A percentile compares a stretch with the other conserved stretches of the same genome.
Evolutionary conservation across 2,888 invertebrate species (phyloP).

Genomic region (Opisthograptis luteolata): DNA sequence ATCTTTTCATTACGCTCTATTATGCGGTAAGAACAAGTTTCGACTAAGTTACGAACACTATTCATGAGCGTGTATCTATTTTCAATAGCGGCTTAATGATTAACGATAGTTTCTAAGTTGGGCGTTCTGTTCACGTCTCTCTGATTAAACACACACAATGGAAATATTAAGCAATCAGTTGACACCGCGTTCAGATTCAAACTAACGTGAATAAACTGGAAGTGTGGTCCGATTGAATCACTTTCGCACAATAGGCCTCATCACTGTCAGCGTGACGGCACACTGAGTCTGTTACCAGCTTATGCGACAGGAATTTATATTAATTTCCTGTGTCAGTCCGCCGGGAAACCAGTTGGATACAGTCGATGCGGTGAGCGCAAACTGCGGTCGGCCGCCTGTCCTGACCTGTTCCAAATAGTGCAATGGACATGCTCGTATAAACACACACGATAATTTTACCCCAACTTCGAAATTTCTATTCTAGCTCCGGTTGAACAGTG

Average conservation of each 20-base stretch:
- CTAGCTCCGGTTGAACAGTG: conserved; percentile 44
- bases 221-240: conserved; percentile 68
- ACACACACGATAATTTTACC: conserved; percentile 73
- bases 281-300: conserved; percentile 64
- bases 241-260: conserved; percentile 73
- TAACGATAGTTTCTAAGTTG: conserved; percentile 11
- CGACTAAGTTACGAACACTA: conserved; percentile 12
- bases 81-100: conserved; percentile 18
- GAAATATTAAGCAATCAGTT: conserved; percentile 44
- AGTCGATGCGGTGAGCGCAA: conserved; percentile 68
- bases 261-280: conserved; percentile 65
- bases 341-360: conserved; percentile 68
- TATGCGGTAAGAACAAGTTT: conserved; percentile 13
- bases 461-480: conserved; percentile 62
- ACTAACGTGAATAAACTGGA: conserved; percentile 62
- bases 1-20: conserved; percentile 3
- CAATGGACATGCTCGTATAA: conserved; percentile 72
- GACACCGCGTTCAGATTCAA: conserved; percentile 58
- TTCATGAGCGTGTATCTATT: conserved; percentile 18
- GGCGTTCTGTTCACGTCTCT: conserved; percentile 3
- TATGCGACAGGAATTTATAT: conserved; percentile 80
- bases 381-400: conserved; percentile 71
- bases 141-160: conserved; percentile 23
- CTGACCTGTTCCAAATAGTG: conserved; percentile 70
- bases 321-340: conserved; percentile 77